Evolutionary conservation across 2,797 vertebrate species (phyloP).

Genomic region (Poeciliopsis presidionis): DNA sequence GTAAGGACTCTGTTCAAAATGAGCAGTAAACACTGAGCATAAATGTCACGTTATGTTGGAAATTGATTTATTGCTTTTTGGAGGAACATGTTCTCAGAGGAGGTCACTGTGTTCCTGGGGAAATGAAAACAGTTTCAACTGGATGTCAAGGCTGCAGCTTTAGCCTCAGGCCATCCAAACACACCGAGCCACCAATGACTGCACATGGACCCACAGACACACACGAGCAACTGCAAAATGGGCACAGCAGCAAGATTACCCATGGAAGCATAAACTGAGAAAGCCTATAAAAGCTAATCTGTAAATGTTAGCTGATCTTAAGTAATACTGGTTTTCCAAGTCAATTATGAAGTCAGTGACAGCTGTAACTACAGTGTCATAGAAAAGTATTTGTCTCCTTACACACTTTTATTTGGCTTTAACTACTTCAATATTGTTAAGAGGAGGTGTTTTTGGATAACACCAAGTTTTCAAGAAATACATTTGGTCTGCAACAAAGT

Average conservation of each 20-base stretch:
- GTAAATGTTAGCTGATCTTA: not conserved
- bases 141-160: slow-evolving; percentile 59
- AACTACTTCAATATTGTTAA: not conserved
- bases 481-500: not conserved
- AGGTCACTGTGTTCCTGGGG: slow-evolving; percentile 70
- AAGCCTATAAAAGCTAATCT: not conserved
- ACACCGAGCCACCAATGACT: slow-evolving; percentile 8
- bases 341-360: not conserved
- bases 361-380: not conserved
- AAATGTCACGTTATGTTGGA: slow-evolving; percentile 75
- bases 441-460: not conserved
- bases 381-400: not conserved
- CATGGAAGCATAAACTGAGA: not conserved
- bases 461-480: not conserved
- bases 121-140: slow-evolving; percentile 74
- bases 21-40: slow-evolving; percentile 64
- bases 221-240: not conserved
- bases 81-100: slow-evolving; percentile 63
- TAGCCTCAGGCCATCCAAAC: slow-evolving; percentile 46
- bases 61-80: slow-evolving; percentile 81
- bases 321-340: not conserved
- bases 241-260: not conserved
- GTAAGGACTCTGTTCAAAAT: slow-evolving; percentile 76
- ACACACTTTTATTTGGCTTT: not conserved
- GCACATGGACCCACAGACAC: not conserved